Conservation (phyloP, 2,888 invertebrate genomes). For the Anaspis maculata region DNA sequence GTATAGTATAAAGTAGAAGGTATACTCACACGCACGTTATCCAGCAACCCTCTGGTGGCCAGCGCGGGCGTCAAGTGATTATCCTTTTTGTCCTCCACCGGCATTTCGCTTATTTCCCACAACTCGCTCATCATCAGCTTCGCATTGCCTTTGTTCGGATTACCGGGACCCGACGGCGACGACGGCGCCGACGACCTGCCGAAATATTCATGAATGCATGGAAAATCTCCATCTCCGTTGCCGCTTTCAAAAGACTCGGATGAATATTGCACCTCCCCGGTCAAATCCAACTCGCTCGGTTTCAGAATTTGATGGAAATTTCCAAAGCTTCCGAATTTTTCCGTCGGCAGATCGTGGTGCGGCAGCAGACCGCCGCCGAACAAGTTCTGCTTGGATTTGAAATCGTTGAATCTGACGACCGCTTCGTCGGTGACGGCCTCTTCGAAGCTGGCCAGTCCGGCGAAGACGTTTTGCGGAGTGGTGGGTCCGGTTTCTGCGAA, state of each 20-base stretch:
- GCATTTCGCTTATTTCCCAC: conserved; percentile 4
- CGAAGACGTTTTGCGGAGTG: conserved; percentile 14
- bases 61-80: not conserved
- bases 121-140: conserved; percentile 4
- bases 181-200: too few relatives aligned
- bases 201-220: conserved; percentile 22
- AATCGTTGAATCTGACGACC: not conserved
- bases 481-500: conserved; percentile 1
- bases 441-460: conserved; percentile 17
- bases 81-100: conserved; percentile 2
- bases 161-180: conserved; percentile 5
- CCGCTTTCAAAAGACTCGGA: too few relatives aligned
- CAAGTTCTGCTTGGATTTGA: not conserved
- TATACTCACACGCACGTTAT: too few relatives aligned
- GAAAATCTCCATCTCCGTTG: conserved; percentile 2
- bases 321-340: too few relatives aligned
- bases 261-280: too few relatives aligned
- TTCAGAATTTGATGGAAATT: too few relatives aligned
- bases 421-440: conserved; percentile 1
- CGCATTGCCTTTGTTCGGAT: not conserved
- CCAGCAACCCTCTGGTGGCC: too few relatives aligned
- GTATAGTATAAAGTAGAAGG: too few relatives aligned
- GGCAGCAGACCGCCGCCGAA: too few relatives aligned
- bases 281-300: too few relatives aligned
- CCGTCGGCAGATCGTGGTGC: too few relatives aligned